Evolutionary conservation across 2,797 vertebrate genomes (phyloP).

Genomic region (Sebastes taczanowskii): DNA sequence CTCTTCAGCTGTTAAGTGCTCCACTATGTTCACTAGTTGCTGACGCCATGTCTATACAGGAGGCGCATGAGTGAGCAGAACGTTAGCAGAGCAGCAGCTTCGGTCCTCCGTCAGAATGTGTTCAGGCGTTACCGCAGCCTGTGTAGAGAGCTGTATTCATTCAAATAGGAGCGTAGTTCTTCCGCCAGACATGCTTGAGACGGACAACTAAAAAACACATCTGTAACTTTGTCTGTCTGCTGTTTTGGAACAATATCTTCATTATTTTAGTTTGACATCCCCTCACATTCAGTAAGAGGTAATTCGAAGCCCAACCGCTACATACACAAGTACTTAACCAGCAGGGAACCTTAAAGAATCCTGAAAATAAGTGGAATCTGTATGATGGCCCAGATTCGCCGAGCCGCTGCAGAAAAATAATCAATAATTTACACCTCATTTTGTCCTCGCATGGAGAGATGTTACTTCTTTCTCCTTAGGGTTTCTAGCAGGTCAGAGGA

Average conservation of each 20-base stretch:
- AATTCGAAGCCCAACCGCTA: background rate
- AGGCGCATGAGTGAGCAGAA: background rate
- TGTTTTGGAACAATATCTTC: too few species aligned
- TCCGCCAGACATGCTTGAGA: background rate
- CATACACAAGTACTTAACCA: background rate
- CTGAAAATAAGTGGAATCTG: conserved; percentile 3
- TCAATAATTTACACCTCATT: conserved; percentile 50
- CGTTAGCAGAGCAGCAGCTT: background rate
- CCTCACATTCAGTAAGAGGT: background rate
- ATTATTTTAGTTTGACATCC: background rate
- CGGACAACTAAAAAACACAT: background rate
- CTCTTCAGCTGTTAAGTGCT: background rate
- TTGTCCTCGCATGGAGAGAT: conserved; percentile 26
- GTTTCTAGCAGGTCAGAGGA: conserved; percentile 28
- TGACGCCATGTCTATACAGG: background rate
- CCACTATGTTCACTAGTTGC: background rate
- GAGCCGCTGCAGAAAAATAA: conserved; percentile 29
- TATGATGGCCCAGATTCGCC: conserved; percentile 28
- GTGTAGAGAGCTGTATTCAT: background rate
- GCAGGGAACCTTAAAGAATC: conserved; percentile 6
- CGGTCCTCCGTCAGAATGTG: background rate
- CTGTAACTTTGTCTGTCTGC: background rate
- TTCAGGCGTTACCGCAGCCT: background rate
- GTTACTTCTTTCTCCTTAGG: conserved; percentile 3
- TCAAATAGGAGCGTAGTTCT: background rate